Evolutionary conservation across 2,113 vertebrate genomes (phyloP).

Genomic region (Origma solitaria): DNA sequence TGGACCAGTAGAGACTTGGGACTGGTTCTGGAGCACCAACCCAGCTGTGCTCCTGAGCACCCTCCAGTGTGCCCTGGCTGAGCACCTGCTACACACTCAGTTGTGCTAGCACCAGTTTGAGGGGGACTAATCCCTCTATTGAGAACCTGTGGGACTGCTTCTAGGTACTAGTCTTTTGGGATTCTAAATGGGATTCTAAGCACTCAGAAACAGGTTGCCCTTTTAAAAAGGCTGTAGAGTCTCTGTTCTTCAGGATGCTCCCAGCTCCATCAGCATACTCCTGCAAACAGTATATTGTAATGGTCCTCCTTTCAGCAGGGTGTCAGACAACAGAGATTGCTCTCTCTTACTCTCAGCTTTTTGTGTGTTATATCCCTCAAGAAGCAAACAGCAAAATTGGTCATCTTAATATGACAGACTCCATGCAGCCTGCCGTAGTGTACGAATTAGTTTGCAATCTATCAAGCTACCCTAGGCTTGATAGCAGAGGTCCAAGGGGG

Average conservation of each 20-base stretch:
- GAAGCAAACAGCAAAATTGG: background rate
- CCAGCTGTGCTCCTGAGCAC: background rate
- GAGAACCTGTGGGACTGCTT: background rate
- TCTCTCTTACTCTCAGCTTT: background rate
- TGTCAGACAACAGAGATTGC: background rate
- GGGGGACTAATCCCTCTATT: background rate
- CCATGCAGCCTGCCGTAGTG: background rate
- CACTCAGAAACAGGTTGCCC: background rate
- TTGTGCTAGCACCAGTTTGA: background rate
- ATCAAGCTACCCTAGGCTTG: background rate
- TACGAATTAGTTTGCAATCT: background rate
- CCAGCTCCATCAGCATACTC: rapidly evolving
- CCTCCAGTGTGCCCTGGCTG: background rate
- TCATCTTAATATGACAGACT: background rate
- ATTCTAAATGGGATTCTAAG: background rate
- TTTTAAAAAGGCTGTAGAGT: background rate
- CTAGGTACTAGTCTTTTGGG: too few relatives aligned
- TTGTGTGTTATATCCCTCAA: rapidly evolving
- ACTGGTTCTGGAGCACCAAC: background rate
- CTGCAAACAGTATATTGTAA: background rate
- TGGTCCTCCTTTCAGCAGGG: background rate
- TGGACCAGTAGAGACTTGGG: background rate
- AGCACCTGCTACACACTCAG: background rate
- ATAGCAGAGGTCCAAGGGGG: background rate
- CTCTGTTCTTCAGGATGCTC: background rate